Percentiles rank a stretch among this genome's conserved stretches.
These are phyloP conservation scores for Germaria angustata DNA, from an alignment of 2,888 invertebrate species.

Conservation along the genomic window DNA sequence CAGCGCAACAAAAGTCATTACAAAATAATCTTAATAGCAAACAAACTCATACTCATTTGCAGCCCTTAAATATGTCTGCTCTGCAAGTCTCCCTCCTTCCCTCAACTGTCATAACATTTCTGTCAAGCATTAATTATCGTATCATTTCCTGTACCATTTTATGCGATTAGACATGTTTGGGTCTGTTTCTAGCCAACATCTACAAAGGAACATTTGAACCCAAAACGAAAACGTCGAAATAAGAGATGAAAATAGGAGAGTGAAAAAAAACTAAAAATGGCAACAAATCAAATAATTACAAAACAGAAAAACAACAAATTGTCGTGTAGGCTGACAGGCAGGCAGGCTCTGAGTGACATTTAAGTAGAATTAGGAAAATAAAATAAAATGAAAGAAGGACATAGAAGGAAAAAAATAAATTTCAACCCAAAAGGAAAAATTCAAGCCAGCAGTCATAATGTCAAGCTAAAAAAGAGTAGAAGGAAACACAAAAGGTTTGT, in stretches of 20 bases:
- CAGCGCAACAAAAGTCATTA: constrained; percentile 49
- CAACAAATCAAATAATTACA: constrained; percentile 61
- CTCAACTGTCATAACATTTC: constrained; percentile 48
- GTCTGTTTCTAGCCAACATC: constrained; percentile 35
- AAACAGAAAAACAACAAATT: constrained; percentile 36
- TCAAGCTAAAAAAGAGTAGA: constrained; percentile 6
- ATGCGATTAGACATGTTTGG: constrained; percentile 63
- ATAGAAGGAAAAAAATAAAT: neutral
- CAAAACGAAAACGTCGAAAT: constrained; percentile 45
- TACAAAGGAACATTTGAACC: neutral
- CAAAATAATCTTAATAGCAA: constrained; percentile 46
- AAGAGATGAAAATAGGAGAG: constrained; percentile 14
- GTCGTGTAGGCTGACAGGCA: neutral
- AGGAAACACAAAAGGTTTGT: neutral
- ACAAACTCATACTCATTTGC: constrained; percentile 4
- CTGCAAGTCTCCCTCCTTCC: neutral
- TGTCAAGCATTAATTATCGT: constrained; percentile 59
- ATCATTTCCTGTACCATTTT: constrained; percentile 55
- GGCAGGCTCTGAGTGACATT: constrained; percentile 23
- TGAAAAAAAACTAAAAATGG: constrained; percentile 8
- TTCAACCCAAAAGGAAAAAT: constrained; percentile 15
- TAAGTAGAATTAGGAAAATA: neutral
- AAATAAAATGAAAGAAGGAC: neutral
- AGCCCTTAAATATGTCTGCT: neutral
- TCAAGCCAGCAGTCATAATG: constrained; percentile 39